Evolutionary conservation across 2,797 vertebrate species (phyloP), one percentile per base, ranked within the genome.

Genomic region (Tauraco hartlaubi): DNA sequence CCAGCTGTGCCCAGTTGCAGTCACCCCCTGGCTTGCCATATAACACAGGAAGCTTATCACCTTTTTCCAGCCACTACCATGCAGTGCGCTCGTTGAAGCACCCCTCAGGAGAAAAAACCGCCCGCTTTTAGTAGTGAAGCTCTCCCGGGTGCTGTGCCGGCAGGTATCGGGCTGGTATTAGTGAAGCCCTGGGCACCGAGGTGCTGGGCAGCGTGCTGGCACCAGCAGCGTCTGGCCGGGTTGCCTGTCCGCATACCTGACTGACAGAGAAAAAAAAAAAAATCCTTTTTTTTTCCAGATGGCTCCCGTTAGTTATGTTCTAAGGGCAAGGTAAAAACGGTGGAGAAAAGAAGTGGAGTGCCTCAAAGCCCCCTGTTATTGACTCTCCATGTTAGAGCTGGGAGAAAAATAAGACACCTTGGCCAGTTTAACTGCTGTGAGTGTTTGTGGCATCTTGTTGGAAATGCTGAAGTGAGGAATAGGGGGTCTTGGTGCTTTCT

Each of bases 1-100:
- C 92, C 96, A 95, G 93, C 95, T 96, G 94, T 56, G 86, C 26
- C 67, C 91, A 78, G 33, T 92, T 93, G 67, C 41, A 85, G 92
- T n/a, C 88, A 96, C 77, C 88, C 85, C 71, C 61, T 46, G 85
- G 83, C 83, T 96, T 96, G 93, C 90, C 67, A 7, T 86, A 61
- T 86, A 94, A 67, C 55, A 3, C 23, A 59, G 9, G 67, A 85
- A 93, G 90, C 93, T 96, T 96, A 95, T 96, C 94, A 54, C 88
- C 61, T 93, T 89, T 85, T 92, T 54, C 78, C 91, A 93, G 94
- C 68, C 94, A 31, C 84, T 85, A 58, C 86, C 92, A 39, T 51
- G 9, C 66, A 31, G 66, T 2, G 17, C 41, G 62, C 72, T 94
- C 64, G n/a, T 95, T 92, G 87, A 89, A 82, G 33, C 52, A 44